Percentiles rank a stretch among this genome's conserved stretches.
These are phyloP conservation scores for Lasiurus borealis DNA, from an alignment of 2,113 vertebrate genomes.

Conservation along the genomic window DNA sequence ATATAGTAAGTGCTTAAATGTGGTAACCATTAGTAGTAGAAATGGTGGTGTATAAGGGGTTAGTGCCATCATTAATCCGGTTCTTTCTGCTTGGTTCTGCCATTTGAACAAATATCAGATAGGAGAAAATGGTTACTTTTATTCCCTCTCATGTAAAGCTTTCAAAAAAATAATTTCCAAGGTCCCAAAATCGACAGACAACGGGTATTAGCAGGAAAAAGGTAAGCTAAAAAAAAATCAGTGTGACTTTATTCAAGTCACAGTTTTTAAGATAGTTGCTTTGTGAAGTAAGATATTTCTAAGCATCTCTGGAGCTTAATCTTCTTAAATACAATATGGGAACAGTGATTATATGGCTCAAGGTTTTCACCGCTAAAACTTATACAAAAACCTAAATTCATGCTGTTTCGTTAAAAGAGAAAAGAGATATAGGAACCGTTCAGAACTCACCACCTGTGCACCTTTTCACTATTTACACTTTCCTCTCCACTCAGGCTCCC, in stretches of 20 bases:
- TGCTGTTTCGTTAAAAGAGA: neutral
- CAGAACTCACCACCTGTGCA: neutral
- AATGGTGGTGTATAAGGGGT: neutral
- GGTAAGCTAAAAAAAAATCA: neutral
- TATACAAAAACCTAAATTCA: neutral
- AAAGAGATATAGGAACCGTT: neutral
- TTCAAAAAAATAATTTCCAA: slow-evolving; percentile 6
- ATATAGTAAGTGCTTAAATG: slow-evolving; percentile 28
- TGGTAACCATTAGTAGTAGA: neutral
- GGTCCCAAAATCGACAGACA: neutral
- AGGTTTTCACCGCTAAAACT: neutral
- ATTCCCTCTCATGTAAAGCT: neutral
- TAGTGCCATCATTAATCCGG: neutral
- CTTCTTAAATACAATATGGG: neutral
- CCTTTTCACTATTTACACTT: neutral
- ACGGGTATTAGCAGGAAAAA: neutral
- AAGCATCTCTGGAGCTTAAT: neutral
- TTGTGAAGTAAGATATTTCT: slow-evolving; percentile 30
- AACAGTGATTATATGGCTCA: neutral
- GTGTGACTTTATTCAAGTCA: neutral
- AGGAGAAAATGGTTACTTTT: neutral
- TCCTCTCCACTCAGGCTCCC: neutral
- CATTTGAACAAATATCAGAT: neutral
- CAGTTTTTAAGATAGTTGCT: neutral
- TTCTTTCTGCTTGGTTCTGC: neutral